Evolutionary conservation across 64 coral and sea anemone genomes (phyloP).

Genomic region (Montipora foliosa): DNA sequence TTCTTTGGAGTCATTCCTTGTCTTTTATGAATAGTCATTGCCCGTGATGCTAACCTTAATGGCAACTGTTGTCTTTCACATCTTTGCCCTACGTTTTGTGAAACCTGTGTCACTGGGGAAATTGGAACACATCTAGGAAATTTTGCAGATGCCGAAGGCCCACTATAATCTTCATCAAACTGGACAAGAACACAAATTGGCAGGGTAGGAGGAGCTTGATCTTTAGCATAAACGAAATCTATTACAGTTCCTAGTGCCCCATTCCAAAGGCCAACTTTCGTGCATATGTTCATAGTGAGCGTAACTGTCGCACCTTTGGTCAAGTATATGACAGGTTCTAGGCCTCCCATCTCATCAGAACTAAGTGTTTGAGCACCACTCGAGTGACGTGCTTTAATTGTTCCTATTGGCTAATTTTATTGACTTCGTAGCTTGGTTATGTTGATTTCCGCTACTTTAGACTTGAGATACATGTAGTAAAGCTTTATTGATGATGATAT

Average conservation of each 20-base stretch:
- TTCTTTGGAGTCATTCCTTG: slow-evolving; percentile 25
- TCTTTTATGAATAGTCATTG: not conserved
- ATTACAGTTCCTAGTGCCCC: not conserved
- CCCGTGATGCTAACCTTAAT: not conserved
- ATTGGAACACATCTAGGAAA: not conserved
- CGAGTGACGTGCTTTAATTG: too few relatives aligned
- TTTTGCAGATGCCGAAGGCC: not conserved
- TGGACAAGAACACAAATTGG: not conserved
- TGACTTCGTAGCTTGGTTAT: too few relatives aligned
- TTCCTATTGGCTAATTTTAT: too few relatives aligned
- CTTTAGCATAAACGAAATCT: not conserved
- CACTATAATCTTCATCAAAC: not conserved
- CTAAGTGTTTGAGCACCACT: too few relatives aligned
- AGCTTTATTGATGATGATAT: too few relatives aligned
- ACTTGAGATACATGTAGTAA: too few relatives aligned
- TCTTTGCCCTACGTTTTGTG: not conserved
- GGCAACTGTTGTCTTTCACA: slow-evolving; percentile 1
- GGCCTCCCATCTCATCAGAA: too few relatives aligned
- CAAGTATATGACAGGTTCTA: not conserved
- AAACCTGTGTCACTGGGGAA: not conserved
- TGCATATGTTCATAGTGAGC: not conserved
- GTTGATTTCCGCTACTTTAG: too few relatives aligned
- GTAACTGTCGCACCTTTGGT: not conserved
- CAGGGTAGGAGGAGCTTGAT: not conserved
- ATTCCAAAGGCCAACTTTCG: not conserved